A percentile compares a stretch with the other conserved stretches of the same genome.
These are phyloP conservation scores for Scaptomyza pallida DNA, from an alignment of 1,140 invertebrate genomes.

Conservation along the genomic window DNA sequence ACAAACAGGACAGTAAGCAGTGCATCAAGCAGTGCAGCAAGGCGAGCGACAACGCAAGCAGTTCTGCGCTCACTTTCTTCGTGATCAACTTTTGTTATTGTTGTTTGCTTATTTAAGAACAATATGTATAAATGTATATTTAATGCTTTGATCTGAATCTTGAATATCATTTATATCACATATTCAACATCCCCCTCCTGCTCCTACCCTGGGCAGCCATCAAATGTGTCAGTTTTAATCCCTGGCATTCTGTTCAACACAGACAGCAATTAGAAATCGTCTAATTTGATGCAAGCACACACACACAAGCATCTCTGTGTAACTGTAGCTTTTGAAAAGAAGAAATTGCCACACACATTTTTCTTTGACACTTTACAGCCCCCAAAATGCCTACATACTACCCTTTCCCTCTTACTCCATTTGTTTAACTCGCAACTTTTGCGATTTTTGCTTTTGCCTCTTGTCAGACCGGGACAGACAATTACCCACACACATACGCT, in stretches of 20 bases:
- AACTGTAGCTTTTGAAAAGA: conserved; percentile 51
- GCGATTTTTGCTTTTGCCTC: conserved; percentile 20
- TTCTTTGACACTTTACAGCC: conserved; percentile 70
- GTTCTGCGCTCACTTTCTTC: too few species aligned
- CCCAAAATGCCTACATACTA: conserved; percentile 22
- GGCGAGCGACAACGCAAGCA: too few species aligned
- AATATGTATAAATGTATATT: neutral
- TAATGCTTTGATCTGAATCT: conserved; percentile 9
- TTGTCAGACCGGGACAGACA: conserved; percentile 44
- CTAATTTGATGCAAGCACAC: conserved; percentile 62
- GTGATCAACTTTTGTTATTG: neutral
- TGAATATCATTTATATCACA: too few species aligned
- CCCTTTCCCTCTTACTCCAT: neutral
- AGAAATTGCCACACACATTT: conserved; percentile 48
- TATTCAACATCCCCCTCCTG: conserved; percentile 7
- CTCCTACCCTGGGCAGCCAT: neutral
- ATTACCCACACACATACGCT: conserved; percentile 39
- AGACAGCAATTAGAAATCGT: conserved; percentile 65
- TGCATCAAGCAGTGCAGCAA: neutral
- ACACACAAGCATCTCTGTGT: conserved; percentile 25
- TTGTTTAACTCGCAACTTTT: neutral
- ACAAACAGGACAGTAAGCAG: neutral
- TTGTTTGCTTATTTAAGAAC: neutral
- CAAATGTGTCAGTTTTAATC: conserved; percentile 30
- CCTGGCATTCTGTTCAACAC: conserved; percentile 15